Conservation (phyloP, 2,797 vertebrate genomes). For the Xenentodon cancila region DNA sequence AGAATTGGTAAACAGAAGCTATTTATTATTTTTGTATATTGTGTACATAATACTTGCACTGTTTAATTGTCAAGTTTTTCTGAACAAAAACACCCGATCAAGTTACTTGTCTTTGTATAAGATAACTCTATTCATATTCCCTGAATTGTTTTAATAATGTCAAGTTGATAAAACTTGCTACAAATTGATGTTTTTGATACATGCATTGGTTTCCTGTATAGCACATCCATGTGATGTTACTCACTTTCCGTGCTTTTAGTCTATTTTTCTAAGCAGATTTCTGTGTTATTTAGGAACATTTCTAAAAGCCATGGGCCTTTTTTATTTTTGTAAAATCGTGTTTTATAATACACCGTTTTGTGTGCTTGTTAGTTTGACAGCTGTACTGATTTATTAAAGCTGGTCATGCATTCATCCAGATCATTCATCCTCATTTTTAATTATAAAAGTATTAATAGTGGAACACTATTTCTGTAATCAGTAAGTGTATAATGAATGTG, state of each 20-base stretch:
- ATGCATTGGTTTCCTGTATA: slow-evolving; percentile 16
- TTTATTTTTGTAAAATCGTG: slow-evolving; percentile 30
- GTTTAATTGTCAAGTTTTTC: slow-evolving; percentile 45
- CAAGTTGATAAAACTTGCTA: slow-evolving; percentile 3
- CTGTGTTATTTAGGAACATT: slow-evolving; percentile 19
- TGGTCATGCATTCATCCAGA: slow-evolving; percentile 62
- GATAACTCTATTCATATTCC: slow-evolving; percentile 2
- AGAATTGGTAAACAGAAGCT: slow-evolving; percentile 44
- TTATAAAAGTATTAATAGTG: slow-evolving; percentile 55
- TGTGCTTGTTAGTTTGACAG: slow-evolving; percentile 21
- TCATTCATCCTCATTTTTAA: slow-evolving; percentile 33
- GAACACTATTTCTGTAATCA: slow-evolving; percentile 59
- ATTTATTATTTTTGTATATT: slow-evolving; percentile 78
- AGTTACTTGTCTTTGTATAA: slow-evolving; percentile 36
- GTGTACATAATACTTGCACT: slow-evolving; percentile 68
- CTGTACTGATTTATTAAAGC: slow-evolving; percentile 38
- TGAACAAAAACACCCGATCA: slow-evolving; percentile 31
- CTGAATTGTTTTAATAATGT: slow-evolving; percentile 16
- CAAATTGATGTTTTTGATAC: slow-evolving; percentile 10
- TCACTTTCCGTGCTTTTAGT: background rate
- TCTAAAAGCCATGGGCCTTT: slow-evolving; percentile 18
- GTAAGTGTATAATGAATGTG: slow-evolving; percentile 53
- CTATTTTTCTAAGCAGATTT: slow-evolving; percentile 22
- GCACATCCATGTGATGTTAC: slow-evolving; percentile 9
- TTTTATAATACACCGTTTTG: slow-evolving; percentile 39